Evolutionary conservation across 2,888 invertebrate species (phyloP).

Genomic region (Helicoverpa assulta): DNA sequence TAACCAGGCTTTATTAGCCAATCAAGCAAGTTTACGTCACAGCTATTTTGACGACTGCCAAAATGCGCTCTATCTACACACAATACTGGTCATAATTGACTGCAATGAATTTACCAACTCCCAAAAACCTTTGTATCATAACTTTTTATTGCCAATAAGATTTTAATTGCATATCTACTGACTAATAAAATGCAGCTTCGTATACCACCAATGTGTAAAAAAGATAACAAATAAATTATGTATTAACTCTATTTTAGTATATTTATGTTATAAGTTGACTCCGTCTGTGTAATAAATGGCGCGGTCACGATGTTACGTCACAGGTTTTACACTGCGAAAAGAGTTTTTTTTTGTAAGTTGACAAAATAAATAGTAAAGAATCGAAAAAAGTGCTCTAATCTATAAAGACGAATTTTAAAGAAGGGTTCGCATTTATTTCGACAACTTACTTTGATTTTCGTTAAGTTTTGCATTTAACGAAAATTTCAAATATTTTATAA

Average conservation of each 20-base stretch:
- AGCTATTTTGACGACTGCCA: not conserved
- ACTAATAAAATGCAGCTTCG: conserved; percentile 56
- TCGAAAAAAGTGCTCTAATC: no score
- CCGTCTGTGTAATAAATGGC: conserved; percentile 62
- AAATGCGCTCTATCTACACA: not conserved
- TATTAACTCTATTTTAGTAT: conserved; percentile 59
- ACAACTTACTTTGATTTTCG: not conserved
- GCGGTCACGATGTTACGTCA: conserved; percentile 35
- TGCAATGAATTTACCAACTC: conserved; percentile 18
- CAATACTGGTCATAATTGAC: conserved; percentile 6
- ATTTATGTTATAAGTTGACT: conserved; percentile 60
- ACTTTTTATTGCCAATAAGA: conserved; percentile 56
- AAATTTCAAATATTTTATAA: not conserved
- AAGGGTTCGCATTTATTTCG: no score
- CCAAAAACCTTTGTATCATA: conserved; percentile 46
- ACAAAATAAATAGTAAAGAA: no score
- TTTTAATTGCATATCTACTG: conserved; percentile 54
- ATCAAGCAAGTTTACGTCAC: not conserved
- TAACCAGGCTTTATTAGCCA: conserved; percentile 1
- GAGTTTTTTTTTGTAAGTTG: no score
- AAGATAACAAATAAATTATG: conserved; percentile 55
- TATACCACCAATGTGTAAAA: conserved; percentile 60
- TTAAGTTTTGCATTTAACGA: not conserved
- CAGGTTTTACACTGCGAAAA: conserved; percentile 11
- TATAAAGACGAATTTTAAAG: no score